Conservation (phyloP, 2,797 vertebrate genomes). For the Masticophis lateralis region DNA sequence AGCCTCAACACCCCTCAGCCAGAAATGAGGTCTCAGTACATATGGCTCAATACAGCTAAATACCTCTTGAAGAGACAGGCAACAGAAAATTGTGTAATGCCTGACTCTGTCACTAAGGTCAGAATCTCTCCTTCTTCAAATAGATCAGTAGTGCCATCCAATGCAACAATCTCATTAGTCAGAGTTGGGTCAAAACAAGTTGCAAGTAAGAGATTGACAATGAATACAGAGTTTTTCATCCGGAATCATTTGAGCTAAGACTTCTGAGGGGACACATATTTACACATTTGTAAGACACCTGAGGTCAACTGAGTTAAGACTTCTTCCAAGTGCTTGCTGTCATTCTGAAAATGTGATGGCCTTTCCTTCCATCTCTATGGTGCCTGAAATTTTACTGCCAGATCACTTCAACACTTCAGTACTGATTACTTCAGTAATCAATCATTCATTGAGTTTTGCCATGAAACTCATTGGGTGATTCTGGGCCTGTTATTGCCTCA, state of each 20-base stretch:
- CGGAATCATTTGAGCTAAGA: not conserved
- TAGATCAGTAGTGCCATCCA: not conserved
- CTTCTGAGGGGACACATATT: not conserved
- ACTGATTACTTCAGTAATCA: not conserved
- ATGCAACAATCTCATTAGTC: not conserved
- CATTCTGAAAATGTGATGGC: not conserved
- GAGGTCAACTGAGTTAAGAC: not conserved
- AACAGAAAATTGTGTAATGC: not conserved
- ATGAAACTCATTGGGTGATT: not conserved
- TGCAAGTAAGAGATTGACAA: not conserved
- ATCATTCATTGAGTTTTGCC: not conserved
- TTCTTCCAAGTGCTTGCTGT: not conserved
- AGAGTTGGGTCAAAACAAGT: not conserved
- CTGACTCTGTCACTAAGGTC: not conserved
- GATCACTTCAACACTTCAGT: not conserved
- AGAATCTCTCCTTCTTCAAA: not conserved
- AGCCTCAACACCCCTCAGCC: not conserved
- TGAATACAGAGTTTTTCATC: not conserved
- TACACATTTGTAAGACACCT: not conserved
- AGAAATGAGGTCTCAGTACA: not conserved
- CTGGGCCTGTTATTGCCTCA: not conserved
- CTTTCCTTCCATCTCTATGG: not conserved
- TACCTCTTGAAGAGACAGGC: not conserved
- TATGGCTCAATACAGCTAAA: not conserved
- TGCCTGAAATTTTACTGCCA: not conserved